Conservation (phyloP, 2,113 vertebrate species). For the Petromus typicus region DNA sequence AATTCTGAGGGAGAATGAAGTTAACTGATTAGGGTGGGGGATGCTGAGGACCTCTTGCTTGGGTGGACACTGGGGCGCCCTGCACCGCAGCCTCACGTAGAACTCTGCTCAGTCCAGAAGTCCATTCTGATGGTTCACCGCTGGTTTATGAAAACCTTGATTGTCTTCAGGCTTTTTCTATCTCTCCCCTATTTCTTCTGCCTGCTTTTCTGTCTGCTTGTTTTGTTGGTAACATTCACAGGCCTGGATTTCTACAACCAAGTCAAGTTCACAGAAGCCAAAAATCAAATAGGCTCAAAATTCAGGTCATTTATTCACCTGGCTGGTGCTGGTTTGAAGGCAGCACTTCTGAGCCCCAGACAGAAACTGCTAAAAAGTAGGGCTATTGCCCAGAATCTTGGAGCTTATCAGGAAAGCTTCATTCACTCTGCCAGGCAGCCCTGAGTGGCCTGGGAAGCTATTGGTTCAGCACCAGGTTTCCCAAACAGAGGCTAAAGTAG, state of each 20-base stretch:
- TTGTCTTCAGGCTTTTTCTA: neutral
- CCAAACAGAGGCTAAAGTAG: neutral
- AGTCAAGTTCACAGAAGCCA: neutral
- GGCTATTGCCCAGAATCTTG: neutral
- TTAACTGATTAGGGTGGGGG: neutral
- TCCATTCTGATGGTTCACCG: neutral
- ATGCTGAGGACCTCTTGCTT: neutral
- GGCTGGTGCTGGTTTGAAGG: neutral
- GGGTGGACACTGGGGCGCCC: neutral
- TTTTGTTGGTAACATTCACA: conserved; percentile 10
- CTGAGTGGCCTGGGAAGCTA: neutral
- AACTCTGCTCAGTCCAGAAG: neutral
- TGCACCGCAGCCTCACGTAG: neutral
- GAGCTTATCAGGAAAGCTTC: neutral
- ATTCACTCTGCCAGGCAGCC: neutral
- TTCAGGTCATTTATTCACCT: neutral
- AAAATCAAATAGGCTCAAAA: neutral
- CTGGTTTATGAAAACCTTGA: neutral
- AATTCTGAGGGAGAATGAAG: neutral
- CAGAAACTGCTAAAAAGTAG: neutral
- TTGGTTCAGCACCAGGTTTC: neutral
- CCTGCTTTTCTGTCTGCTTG: neutral
- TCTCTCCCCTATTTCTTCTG: neutral
- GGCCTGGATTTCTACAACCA: conserved; percentile 6
- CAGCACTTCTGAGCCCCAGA: neutral